These are phyloP conservation scores for Aphrocallistes beatrix DNA, from an alignment of 37 sponge, comb jelly and placozoan species.

Conservation along the genomic window DNA sequence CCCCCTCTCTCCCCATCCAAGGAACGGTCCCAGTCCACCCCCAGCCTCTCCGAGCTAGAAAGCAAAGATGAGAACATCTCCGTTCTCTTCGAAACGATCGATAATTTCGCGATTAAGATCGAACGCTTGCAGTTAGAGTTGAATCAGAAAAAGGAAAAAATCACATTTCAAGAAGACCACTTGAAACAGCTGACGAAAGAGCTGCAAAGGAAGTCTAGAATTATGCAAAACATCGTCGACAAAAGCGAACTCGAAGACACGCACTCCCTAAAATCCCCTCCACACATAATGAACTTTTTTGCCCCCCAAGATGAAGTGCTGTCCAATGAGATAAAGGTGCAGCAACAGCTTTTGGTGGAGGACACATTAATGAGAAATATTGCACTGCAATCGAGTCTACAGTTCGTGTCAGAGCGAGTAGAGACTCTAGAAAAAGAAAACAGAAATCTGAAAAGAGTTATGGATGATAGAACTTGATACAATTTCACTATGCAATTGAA, in stretches of 20 bases:
- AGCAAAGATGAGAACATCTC: conserved; percentile 1
- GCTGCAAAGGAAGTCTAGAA: background rate
- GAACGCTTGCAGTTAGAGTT: background rate
- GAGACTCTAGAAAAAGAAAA: background rate
- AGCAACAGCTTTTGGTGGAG: background rate
- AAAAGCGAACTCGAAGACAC: background rate
- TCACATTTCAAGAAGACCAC: background rate
- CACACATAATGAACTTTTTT: background rate
- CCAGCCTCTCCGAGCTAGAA: background rate
- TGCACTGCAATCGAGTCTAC: background rate
- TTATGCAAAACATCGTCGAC: background rate
- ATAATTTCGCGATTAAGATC: background rate
- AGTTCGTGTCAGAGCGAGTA: background rate
- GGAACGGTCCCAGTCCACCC: background rate
- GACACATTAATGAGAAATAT: background rate
- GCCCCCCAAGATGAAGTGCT: background rate
- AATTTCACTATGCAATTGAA: too few species aligned
- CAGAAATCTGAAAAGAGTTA: background rate
- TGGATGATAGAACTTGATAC: too few species aligned
- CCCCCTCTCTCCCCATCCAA: background rate
- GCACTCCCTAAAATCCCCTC: background rate
- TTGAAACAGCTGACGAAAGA: conserved; percentile 11
- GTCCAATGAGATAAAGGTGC: background rate
- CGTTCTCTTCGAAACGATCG: background rate
- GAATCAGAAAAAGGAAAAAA: conserved; percentile 6